A percentile compares a stretch with the other conserved stretches of the same genome.
These are phyloP conservation scores for Limnothrissa miodon DNA, from an alignment of 2,113 vertebrate genomes.

Conservation along the genomic window DNA sequence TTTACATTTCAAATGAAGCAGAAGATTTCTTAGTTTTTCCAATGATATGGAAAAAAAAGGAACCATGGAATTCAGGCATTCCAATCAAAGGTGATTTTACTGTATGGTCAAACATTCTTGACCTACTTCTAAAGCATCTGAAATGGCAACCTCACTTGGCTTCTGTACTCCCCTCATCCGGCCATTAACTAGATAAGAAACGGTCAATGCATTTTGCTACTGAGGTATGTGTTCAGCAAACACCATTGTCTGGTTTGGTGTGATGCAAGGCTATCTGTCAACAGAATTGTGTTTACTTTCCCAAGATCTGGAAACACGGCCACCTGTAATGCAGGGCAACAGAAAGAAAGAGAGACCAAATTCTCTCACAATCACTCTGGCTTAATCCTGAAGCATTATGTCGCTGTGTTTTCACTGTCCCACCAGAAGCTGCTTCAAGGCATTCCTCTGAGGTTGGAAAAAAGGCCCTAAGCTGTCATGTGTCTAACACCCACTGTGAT, in stretches of 20 bases:
- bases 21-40: background rate
- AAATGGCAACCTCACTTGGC: background rate
- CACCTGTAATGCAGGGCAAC: background rate
- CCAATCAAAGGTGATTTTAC: background rate
- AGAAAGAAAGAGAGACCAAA: background rate
- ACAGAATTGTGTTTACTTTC: slow-evolving; percentile 37
- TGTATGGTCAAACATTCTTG: background rate
- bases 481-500: background rate
- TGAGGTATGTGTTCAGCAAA: slow-evolving; percentile 35
- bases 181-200: slow-evolving; percentile 33
- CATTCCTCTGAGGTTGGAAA: background rate
- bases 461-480: background rate
- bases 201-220: slow-evolving; percentile 14
- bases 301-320: background rate
- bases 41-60: background rate
- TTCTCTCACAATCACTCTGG: background rate
- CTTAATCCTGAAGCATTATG: background rate
- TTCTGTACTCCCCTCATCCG: background rate
- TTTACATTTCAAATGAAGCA: background rate
- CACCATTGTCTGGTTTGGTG: slow-evolving; percentile 24
- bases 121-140: background rate
- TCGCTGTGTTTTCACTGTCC: background rate
- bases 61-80: background rate
- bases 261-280: slow-evolving; percentile 28
- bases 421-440: background rate